Percentiles rank a stretch among this genome's conserved stretches.
phyloP scores from a whole-genome alignment of 2,113 vertebrate species.

The Triplophysa dalaica region DNA sequence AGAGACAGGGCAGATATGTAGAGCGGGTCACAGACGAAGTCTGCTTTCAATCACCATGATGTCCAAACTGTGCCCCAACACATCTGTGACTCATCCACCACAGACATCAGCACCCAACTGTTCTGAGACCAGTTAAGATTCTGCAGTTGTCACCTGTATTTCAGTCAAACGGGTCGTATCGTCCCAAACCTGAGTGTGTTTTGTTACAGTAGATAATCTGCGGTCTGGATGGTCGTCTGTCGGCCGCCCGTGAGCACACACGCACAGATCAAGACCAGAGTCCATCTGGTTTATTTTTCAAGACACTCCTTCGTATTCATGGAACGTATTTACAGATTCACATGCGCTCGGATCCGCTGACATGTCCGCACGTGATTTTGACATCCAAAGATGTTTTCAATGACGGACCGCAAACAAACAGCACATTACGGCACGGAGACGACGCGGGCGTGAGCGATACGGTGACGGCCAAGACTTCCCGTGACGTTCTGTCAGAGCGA shows the following conservation, averaged over 20 bases:
- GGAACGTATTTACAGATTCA: conserved; percentile 25
- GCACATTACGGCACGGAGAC: neutral
- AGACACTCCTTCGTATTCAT: conserved; percentile 20
- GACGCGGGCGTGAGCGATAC: conserved; percentile 25
- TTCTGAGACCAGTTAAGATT: conserved; percentile 3
- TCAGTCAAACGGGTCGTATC: neutral
- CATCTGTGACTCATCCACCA: conserved; percentile 13
- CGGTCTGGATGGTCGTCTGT: conserved; percentile 15
- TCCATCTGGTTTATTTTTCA: conserved; percentile 16
- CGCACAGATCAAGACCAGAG: neutral
- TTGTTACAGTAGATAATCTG: neutral
- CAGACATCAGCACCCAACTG: neutral
- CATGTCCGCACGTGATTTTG: neutral
- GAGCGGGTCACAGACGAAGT: conserved; percentile 17
- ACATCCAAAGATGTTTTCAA: neutral
- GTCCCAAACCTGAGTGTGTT: neutral
- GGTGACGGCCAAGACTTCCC: conserved; percentile 35
- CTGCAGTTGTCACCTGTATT: neutral
- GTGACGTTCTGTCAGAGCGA: conserved; percentile 49
- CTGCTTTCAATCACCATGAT: conserved; percentile 8
- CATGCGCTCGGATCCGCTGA: neutral
- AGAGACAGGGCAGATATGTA: neutral
- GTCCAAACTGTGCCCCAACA: neutral
- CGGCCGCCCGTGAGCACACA: conserved; percentile 11
- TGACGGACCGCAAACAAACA: neutral